Evolutionary conservation across 2,888 invertebrate species (phyloP), one percentile per base, ranked within the genome.

Genomic region (Odontomyia ornata): DNA sequence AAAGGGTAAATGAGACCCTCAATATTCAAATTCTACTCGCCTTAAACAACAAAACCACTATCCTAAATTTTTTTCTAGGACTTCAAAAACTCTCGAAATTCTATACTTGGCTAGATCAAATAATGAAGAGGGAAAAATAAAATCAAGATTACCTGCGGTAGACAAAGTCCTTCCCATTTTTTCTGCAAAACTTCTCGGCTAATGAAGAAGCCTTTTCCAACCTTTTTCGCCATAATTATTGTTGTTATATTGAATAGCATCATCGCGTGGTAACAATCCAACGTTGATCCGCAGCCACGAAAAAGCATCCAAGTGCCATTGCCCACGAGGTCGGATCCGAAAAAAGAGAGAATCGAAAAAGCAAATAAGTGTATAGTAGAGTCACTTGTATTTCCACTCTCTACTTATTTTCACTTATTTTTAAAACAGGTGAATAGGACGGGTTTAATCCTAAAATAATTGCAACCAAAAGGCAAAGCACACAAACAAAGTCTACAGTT

Each of bases 131-230:
- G 27, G 60, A 73, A 73, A 73, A 60, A 73, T 13, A 36, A 27
- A 27, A 67, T 73, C 43, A 30, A 60, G 77, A 73, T 79, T 81
- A 83, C 83, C 82, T 82, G 79, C 57, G 83, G 81, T 76, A 86
- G 80, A 79, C 84, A 83, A 43, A 85, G 80, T 27, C 82, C 84
- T 77, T 81, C 79, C 84, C 84, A 84, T 77, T 82, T 81, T 69
- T 82, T 86, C 84, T 87, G 86, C 47, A 89, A 81, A 1, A 85
- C 81, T 80, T 85, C 81, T 57, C 82, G 80, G 71, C 80, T 80
- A 78, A 83, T 79, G 78, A 81, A 82, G 80, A 80, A 82, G 75
- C 82, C 83, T 78, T 82, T 83, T 76, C 84, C 84, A 77, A 85
- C 78, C 84, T 76, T 76, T 76, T 76, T 64, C 30, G 5, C 25